Conservation (phyloP, 2,797 vertebrate genomes). For the Choloepus didactylus region DNA sequence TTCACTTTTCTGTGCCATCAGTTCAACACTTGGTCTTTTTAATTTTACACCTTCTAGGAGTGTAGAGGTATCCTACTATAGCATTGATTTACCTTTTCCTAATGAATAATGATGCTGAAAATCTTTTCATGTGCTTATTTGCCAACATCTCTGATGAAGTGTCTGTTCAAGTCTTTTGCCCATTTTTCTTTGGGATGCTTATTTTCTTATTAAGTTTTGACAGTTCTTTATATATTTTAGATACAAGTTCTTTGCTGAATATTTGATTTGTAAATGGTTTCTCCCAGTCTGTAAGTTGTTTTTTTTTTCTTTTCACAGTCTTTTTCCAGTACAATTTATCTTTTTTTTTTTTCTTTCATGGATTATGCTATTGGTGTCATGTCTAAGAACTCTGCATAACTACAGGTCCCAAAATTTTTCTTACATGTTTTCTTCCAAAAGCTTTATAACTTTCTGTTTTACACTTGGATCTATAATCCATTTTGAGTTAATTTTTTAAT, state of each 20-base stretch:
- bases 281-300: neutral
- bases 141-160: neutral
- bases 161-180: neutral
- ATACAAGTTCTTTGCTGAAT: slow-evolving; percentile 36
- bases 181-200: slow-evolving; percentile 49
- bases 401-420: neutral
- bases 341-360: slow-evolving; percentile 13
- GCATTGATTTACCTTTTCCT: slow-evolving; percentile 31
- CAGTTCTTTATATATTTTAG: neutral
- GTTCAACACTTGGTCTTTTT: neutral
- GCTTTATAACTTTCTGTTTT: neutral
- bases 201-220: slow-evolving; percentile 47
- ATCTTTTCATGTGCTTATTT: slow-evolving; percentile 2
- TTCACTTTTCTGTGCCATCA: neutral
- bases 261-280: slow-evolving; percentile 42
- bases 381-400: slow-evolving; percentile 44
- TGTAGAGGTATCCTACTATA: neutral
- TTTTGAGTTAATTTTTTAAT: neutral
- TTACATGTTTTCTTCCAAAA: neutral
- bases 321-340: slow-evolving; percentile 12
- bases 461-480: neutral
- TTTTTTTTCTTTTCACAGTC: neutral
- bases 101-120: neutral
- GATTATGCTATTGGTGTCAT: slow-evolving; percentile 20
- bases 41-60: neutral